Evolutionary conservation across 1,140 invertebrate genomes (phyloP).

Genomic region (Eciton burchellii): DNA sequence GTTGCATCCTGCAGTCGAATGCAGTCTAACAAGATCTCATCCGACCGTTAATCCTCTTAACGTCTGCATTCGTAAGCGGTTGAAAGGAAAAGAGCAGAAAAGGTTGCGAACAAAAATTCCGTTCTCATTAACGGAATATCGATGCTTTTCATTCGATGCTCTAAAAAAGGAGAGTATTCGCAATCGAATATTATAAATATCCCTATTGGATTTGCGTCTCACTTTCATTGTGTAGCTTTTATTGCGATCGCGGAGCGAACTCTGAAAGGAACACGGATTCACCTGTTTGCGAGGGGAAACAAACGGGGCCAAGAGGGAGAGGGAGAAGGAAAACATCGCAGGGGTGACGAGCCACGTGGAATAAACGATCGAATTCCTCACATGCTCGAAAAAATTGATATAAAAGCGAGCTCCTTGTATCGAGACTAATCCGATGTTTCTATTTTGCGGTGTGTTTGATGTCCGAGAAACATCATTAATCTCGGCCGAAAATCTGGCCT

Average conservation of each 20-base stretch:
- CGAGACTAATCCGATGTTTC: not conserved
- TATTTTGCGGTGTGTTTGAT: constrained; percentile 32
- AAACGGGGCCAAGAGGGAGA: constrained; percentile 17
- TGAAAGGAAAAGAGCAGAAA: not conserved
- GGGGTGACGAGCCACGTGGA: constrained; percentile 71
- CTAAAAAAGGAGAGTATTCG: not conserved
- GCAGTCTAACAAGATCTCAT: constrained; percentile 1
- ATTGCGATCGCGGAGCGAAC: not conserved
- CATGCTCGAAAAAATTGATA: constrained; percentile 47
- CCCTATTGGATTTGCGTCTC: no score
- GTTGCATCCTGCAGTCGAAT: not conserved
- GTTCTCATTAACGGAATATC: not conserved
- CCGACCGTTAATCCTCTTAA: not conserved
- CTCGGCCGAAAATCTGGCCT: constrained; percentile 14
- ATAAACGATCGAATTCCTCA: constrained; percentile 69
- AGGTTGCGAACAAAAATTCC: not conserved
- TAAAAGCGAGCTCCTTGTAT: constrained; percentile 42
- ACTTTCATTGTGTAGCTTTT: constrained; percentile 6
- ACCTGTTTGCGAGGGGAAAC: constrained; percentile 10
- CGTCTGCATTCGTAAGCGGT: not conserved
- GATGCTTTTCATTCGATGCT: not conserved
- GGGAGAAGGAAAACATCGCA: constrained; percentile 31
- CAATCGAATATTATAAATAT: not conserved
- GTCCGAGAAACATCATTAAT: constrained; percentile 35
- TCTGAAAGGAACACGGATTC: constrained; percentile 31